These are phyloP conservation scores for Venustaconcha ellipsiformis DNA, from an alignment of 1,140 invertebrate species.

Conservation along the genomic window DNA sequence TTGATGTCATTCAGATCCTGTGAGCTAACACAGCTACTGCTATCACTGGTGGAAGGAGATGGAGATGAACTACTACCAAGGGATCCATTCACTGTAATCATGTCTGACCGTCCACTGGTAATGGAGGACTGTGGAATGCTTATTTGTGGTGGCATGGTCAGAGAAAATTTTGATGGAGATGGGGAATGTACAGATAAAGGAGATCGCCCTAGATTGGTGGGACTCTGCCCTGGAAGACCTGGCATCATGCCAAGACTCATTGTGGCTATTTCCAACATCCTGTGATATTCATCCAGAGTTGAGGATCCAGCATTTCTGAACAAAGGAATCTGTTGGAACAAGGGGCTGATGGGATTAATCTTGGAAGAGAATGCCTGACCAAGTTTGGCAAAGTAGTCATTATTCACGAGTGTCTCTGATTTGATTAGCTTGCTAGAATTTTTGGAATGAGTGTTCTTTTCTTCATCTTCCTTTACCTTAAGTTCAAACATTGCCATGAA, in stretches of 20 bases:
- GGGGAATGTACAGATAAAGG: not conserved
- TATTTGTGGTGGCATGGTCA: not conserved
- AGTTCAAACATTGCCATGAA: slow-evolving; percentile 86
- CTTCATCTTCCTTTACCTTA: slow-evolving; percentile 66
- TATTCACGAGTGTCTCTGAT: slow-evolving; percentile 48
- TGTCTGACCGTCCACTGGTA: slow-evolving; percentile 8
- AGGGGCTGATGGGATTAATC: slow-evolving; percentile 29
- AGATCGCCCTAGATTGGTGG: not conserved
- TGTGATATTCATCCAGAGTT: slow-evolving; percentile 37
- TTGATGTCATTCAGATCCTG: slow-evolving; percentile 25
- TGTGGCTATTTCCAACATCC: slow-evolving; percentile 38
- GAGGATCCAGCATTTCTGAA: slow-evolving; percentile 22
- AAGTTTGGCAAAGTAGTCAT: slow-evolving; percentile 53
- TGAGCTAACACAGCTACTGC: slow-evolving; percentile 8
- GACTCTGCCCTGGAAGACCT: slow-evolving; percentile 14
- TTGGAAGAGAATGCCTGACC: slow-evolving; percentile 41
- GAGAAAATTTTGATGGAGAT: slow-evolving; percentile 6
- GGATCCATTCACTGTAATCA: no score
- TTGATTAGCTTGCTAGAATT: slow-evolving; percentile 25
- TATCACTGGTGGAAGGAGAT: slow-evolving; percentile 27
- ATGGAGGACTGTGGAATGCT: slow-evolving; percentile 8
- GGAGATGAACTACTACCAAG: slow-evolving; percentile 1
- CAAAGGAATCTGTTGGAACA: slow-evolving; percentile 24
- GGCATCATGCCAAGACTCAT: slow-evolving; percentile 30
- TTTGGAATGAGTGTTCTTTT: slow-evolving; percentile 19